Conservation (phyloP, 92 coral and sea anemone genomes). For the Siderastrea radians region DNA sequence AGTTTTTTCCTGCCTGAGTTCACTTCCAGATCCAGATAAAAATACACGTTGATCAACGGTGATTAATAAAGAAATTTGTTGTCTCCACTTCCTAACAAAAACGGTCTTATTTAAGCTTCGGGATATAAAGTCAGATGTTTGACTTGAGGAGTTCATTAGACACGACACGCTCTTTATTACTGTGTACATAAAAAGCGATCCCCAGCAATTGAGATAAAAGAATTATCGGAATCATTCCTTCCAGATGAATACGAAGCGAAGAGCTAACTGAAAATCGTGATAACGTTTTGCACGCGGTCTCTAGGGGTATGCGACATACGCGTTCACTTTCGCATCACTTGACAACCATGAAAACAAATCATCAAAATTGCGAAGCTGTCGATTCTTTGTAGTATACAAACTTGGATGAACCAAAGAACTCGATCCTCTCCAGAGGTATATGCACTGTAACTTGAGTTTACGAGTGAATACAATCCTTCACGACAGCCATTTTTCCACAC, state of each 20-base stretch:
- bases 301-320: too few species aligned
- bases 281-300: too few species aligned
- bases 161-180: background rate
- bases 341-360: slow-evolving; percentile 7
- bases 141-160: slow-evolving; percentile 6
- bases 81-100: background rate
- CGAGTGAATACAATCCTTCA: background rate
- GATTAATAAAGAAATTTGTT: background rate
- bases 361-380: background rate
- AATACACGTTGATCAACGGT: background rate
- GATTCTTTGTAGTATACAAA: background rate
- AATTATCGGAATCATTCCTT: slow-evolving; percentile 17
- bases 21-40: background rate
- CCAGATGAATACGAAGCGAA: background rate
- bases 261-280: background rate
- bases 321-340: background rate
- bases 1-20: background rate
- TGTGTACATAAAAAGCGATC: slow-evolving; percentile 10
- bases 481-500: background rate
- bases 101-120: background rate
- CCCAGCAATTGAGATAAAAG: background rate
- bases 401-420: background rate
- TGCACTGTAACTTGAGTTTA: background rate
- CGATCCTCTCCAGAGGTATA: background rate
- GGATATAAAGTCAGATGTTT: background rate